Conservation (phyloP, 2,797 vertebrate species). For the Oceanodroma leucorhoa region DNA sequence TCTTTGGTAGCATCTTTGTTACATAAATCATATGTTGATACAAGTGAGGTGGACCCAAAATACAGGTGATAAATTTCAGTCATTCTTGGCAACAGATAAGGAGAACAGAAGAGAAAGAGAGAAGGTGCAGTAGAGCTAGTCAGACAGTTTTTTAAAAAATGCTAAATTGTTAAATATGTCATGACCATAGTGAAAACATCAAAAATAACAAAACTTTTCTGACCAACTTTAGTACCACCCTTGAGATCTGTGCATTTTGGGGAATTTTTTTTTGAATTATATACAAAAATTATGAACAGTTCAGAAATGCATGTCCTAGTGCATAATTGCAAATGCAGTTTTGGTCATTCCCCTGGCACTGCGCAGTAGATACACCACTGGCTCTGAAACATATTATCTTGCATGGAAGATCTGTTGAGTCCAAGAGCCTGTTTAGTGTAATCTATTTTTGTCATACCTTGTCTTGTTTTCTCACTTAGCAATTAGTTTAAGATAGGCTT, state of each 20-base stretch:
- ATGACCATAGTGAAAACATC: neutral
- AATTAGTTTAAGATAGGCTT: constrained; percentile 38
- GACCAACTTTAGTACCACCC: neutral
- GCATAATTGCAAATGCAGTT: neutral
- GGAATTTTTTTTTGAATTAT: neutral
- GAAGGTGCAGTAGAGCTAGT: neutral
- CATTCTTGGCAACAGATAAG: neutral
- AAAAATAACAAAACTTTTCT: neutral
- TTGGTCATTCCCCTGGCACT: neutral
- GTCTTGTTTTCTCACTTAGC: constrained; percentile 48
- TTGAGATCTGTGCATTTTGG: neutral
- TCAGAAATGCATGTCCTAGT: neutral
- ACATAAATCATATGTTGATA: neutral
- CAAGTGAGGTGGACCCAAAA: neutral
- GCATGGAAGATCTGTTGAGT: neutral
- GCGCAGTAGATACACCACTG: neutral
- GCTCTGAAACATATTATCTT: neutral
- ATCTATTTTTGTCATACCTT: constrained; percentile 35
- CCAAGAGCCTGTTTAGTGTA: constrained; percentile 24
- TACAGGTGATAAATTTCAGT: neutral
- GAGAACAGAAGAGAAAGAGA: neutral
- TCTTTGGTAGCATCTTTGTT: neutral
- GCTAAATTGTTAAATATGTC: neutral
- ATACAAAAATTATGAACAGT: neutral
- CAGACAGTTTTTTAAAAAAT: neutral